Evolutionary conservation across 2,113 vertebrate species (phyloP).

Genomic region (Oplegnathus fasciatus): DNA sequence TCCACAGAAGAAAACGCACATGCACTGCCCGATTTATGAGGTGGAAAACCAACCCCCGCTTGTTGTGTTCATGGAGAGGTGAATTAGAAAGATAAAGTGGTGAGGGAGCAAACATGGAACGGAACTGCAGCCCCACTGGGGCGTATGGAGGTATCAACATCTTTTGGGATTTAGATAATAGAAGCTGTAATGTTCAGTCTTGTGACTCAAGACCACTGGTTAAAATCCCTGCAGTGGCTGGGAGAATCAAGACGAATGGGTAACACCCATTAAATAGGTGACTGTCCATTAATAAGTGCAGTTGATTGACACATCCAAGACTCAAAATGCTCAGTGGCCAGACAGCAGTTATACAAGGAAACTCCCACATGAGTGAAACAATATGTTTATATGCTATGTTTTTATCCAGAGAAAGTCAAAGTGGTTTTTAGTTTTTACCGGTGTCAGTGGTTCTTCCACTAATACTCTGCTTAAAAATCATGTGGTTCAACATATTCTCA

Average conservation of each 20-base stretch:
- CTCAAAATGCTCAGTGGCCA: neutral
- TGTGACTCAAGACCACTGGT: neutral
- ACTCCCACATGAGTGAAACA: neutral
- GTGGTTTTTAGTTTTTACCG: neutral
- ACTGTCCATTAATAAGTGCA: neutral
- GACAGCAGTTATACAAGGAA: neutral
- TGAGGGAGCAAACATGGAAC: neutral
- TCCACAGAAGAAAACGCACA: neutral
- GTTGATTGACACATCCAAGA: neutral
- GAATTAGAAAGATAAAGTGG: slow-evolving; percentile 5
- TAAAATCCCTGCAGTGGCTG: neutral
- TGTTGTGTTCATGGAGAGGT: neutral
- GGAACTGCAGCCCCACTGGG: neutral
- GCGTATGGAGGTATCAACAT: neutral
- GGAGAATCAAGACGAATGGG: slow-evolving; percentile 14
- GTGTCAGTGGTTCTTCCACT: neutral
- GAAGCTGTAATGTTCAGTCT: neutral
- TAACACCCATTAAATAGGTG: neutral
- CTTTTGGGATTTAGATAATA: neutral
- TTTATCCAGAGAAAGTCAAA: neutral
- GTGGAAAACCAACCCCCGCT: neutral
- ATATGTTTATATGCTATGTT: neutral
- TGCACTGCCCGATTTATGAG: neutral
- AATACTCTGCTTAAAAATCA: neutral
- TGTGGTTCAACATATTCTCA: slow-evolving; percentile 2